Percentiles rank a stretch among this genome's conserved stretches.
These are phyloP conservation scores for Oreortyx pictus DNA, from an alignment of 2,797 vertebrate genomes.

Conservation along the genomic window DNA sequence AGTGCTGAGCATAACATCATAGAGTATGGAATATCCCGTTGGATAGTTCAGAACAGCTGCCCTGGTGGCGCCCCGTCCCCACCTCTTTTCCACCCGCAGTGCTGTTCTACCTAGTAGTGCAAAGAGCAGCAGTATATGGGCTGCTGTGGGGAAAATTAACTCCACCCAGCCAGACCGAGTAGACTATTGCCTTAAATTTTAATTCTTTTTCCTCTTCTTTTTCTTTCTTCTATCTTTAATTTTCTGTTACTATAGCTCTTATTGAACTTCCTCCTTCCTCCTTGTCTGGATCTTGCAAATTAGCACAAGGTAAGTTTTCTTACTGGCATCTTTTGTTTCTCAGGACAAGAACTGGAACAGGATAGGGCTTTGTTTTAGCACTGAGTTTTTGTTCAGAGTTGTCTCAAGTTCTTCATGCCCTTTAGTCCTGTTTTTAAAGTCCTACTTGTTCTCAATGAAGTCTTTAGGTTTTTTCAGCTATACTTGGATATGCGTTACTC, in stretches of 20 bases:
- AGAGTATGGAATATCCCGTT: not conserved
- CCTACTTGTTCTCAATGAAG: not conserved
- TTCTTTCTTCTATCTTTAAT: not conserved
- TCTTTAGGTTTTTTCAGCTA: not conserved
- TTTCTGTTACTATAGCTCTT: conserved; percentile 63
- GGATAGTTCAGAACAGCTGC: not conserved
- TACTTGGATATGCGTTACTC: not conserved
- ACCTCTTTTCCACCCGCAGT: not conserved
- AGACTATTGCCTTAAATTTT: conserved; percentile 1
- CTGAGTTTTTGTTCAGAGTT: not conserved
- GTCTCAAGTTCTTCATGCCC: not conserved
- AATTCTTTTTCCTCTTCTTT: conserved; percentile 30
- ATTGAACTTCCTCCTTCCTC: conserved; percentile 75
- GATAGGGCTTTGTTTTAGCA: not conserved
- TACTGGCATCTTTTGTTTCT: not conserved
- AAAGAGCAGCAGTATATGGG: not conserved
- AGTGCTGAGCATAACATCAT: not conserved
- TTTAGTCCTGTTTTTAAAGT: not conserved
- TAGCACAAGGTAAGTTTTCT: conserved; percentile 62
- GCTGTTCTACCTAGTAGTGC: not conserved
- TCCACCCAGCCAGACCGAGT: not conserved
- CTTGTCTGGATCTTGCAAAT: conserved; percentile 65
- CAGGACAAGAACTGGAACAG: not conserved
- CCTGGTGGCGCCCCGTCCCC: not conserved
- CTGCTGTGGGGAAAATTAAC: not conserved